Conservation (phyloP, 2,888 invertebrate species). For the Synergus laeviventris region DNA sequence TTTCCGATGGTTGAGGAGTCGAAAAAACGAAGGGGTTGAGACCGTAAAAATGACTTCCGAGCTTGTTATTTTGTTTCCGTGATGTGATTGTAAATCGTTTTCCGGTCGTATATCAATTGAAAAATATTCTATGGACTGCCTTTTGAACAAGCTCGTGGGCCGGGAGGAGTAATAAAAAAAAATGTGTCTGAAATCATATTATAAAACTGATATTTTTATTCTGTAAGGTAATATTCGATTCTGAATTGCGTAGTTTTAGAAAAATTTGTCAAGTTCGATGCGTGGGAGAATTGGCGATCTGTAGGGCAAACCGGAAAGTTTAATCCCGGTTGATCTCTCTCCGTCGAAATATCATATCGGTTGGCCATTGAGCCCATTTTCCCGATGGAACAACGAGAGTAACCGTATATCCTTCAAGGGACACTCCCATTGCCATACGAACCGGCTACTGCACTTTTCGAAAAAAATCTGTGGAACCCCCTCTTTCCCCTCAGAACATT, state of each 20-base stretch:
- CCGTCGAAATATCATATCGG: constrained; percentile 44
- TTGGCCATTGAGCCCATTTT: constrained; percentile 44
- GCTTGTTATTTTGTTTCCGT: constrained; percentile 51
- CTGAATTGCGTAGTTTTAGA: too few species aligned
- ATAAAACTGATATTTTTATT: too few species aligned
- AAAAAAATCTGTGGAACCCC: constrained; percentile 51
- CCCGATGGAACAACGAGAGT: constrained; percentile 48
- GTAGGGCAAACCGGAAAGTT: neutral
- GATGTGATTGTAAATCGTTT: constrained; percentile 58
- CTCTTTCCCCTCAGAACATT: neutral
- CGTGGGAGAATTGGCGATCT: constrained; percentile 26
- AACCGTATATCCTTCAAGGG: constrained; percentile 49
- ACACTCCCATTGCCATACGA: constrained; percentile 49
- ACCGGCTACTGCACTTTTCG: constrained; percentile 53
- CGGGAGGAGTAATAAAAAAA: neutral
- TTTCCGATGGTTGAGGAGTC: constrained; percentile 10
- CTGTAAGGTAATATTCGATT: too few species aligned
- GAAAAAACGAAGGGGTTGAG: constrained; percentile 40
- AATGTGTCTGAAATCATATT: neutral
- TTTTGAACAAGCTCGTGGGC: neutral
- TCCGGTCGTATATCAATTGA: constrained; percentile 59
- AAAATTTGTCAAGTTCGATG: neutral
- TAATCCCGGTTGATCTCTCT: constrained; percentile 35
- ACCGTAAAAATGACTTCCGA: constrained; percentile 58
- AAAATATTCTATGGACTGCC: constrained; percentile 58